phyloP scores from a whole-genome alignment of 2,797 vertebrate genomes.

The Microctenopoma steveboyesi region DNA sequence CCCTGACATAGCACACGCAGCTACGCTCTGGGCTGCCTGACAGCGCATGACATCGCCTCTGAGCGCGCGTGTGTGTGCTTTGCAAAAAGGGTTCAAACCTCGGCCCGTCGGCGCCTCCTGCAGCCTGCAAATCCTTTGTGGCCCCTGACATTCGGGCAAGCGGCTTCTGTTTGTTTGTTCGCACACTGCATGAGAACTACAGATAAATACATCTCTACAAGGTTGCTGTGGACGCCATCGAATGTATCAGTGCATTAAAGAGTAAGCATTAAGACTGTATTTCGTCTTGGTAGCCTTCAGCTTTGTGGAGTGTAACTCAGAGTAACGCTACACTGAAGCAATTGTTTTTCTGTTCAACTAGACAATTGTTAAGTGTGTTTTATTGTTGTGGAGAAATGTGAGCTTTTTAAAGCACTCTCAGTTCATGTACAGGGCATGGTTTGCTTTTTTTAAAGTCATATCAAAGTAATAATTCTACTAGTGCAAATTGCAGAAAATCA shows the following conservation, averaged over 20 bases:
- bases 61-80: constrained; percentile 28
- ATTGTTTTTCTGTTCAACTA: constrained; percentile 5
- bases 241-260: neutral
- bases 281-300: constrained; percentile 7
- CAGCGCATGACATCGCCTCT: constrained; percentile 59
- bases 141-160: constrained; percentile 29
- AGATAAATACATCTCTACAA: constrained; percentile 35
- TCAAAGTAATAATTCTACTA: constrained; percentile 39
- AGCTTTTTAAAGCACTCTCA: constrained; percentile 11
- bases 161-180: constrained; percentile 53
- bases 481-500: constrained; percentile 20
- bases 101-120: constrained; percentile 61
- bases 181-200: constrained; percentile 20
- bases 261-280: neutral
- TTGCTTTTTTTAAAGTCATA: constrained; percentile 29
- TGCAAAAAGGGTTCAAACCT: constrained; percentile 39
- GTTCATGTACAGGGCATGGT: constrained; percentile 2
- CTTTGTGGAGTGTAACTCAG: constrained; percentile 1
- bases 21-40: constrained; percentile 64
- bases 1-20: constrained; percentile 77
- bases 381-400: constrained; percentile 13
- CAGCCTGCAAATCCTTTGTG: constrained; percentile 51
- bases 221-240: constrained; percentile 25
- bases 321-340: neutral
- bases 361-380: constrained; percentile 19